A percentile compares a stretch with the other conserved stretches of the same genome.
Evolutionary conservation across 2,113 vertebrate species (phyloP).

Genomic region (Sceloporus undulatus): DNA sequence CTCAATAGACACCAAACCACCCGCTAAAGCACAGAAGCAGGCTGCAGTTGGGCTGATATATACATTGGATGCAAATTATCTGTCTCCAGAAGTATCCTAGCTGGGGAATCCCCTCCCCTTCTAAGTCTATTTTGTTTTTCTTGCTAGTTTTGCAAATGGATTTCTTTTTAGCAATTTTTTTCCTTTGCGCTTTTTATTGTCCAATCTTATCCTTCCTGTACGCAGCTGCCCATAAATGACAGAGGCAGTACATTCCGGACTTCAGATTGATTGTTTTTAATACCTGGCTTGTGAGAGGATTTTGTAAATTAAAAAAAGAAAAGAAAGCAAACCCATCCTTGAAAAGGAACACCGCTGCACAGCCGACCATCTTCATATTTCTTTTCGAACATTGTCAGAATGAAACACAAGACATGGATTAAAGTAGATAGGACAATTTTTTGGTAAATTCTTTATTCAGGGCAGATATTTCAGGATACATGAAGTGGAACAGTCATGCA

Average conservation of each 20-base stretch:
- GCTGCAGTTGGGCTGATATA: neutral
- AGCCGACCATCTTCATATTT: conserved; percentile 35
- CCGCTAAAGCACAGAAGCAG: neutral
- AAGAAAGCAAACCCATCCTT: neutral
- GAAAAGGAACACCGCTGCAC: conserved; percentile 31
- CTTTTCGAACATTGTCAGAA: conserved; percentile 17
- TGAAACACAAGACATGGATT: conserved; percentile 38
- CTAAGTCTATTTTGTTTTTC: neutral
- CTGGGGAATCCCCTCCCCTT: neutral
- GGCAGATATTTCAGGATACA: conserved; percentile 19
- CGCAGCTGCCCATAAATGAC: conserved; percentile 49
- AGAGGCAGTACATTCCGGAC: conserved; percentile 40
- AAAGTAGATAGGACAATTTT: conserved; percentile 36
- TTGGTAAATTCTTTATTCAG: conserved; percentile 22
- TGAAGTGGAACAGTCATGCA: conserved; percentile 19
- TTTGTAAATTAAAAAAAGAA: conserved; percentile 38
- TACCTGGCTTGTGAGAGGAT: conserved; percentile 34
- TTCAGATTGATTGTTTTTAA: conserved; percentile 54
- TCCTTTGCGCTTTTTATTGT: conserved; percentile 31
- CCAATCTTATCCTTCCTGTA: conserved; percentile 22
- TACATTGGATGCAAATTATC: neutral
- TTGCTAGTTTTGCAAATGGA: neutral
- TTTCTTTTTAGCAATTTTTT: neutral
- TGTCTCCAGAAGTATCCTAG: neutral
- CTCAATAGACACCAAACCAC: conserved; percentile 11